These are phyloP conservation scores for Taeniopygia guttata DNA, from an alignment of 2,797 vertebrate species.

Conservation along the genomic window DNA sequence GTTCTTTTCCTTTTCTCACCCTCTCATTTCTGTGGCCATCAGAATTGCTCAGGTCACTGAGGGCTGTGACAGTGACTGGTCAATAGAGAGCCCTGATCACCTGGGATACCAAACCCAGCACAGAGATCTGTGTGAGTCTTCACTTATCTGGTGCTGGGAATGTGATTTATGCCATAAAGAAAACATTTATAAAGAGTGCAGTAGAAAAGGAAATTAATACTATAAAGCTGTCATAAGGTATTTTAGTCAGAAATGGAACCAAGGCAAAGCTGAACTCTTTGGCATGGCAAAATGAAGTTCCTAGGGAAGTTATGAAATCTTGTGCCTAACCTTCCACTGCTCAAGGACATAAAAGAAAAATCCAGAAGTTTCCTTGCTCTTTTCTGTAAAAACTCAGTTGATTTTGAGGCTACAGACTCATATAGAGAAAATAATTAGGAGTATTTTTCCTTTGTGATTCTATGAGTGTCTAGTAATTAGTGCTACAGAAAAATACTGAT, in stretches of 20 bases:
- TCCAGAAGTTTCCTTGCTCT: background rate
- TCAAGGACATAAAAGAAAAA: background rate
- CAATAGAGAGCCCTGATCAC: background rate
- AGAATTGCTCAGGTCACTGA: background rate
- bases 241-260: constrained; percentile 70
- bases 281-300: background rate
- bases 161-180: constrained; percentile 72
- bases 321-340: constrained; percentile 3
- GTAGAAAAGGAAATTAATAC: constrained; percentile 72
- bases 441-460: background rate
- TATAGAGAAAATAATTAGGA: background rate
- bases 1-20: constrained; percentile 40
- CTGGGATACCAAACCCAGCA: background rate
- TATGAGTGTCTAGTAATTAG: background rate
- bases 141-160: background rate
- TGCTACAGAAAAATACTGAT: background rate
- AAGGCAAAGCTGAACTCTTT: constrained; percentile 31
- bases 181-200: constrained; percentile 63
- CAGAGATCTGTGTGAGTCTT: background rate
- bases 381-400: background rate
- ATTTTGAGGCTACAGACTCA: background rate
- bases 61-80: background rate
- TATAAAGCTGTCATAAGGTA: constrained; percentile 73
- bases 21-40: constrained; percentile 6
- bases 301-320: background rate